Conservation (phyloP, 2,888 invertebrate species). For the Mythimna ferrago region DNA sequence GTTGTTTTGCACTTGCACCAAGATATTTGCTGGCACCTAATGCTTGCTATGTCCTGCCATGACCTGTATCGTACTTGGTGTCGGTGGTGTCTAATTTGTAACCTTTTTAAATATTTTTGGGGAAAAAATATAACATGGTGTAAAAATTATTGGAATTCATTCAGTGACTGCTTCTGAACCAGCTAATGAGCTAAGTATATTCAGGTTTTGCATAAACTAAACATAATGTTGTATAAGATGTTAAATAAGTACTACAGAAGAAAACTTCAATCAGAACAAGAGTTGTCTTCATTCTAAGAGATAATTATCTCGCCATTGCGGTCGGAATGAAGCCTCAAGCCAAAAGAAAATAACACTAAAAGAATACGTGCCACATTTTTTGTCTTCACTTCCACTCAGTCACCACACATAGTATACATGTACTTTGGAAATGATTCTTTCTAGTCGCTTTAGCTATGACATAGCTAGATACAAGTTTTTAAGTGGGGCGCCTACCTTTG, state of each 20-base stretch:
- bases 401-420: constrained; percentile 25
- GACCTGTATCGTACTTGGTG: too few relatives aligned
- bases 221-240: too few relatives aligned
- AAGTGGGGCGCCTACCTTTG: constrained; percentile 52
- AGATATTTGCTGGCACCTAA: too few relatives aligned
- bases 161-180: too few relatives aligned
- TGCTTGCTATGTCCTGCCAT: too few relatives aligned
- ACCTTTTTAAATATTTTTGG: too few relatives aligned
- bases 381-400: constrained; percentile 21
- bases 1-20: too few relatives aligned
- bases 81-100: too few relatives aligned
- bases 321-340: constrained; percentile 65
- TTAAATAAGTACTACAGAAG: constrained; percentile 7
- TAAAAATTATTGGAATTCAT: too few relatives aligned
- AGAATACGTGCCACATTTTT: constrained; percentile 52
- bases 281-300: constrained; percentile 55
- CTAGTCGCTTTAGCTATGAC: constrained; percentile 30
- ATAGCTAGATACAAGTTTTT: constrained; percentile 45
- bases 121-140: too few relatives aligned
- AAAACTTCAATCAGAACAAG: constrained; percentile 42
- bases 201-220: too few relatives aligned
- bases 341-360: constrained; percentile 57
- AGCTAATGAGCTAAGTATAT: too few relatives aligned
- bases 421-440: constrained; percentile 15
- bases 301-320: constrained; percentile 66